Percentiles rank a stretch among this genome's conserved stretches.
These are phyloP conservation scores for Leucoptera coffeella DNA, from an alignment of 2,888 invertebrate genomes.

Conservation along the genomic window DNA sequence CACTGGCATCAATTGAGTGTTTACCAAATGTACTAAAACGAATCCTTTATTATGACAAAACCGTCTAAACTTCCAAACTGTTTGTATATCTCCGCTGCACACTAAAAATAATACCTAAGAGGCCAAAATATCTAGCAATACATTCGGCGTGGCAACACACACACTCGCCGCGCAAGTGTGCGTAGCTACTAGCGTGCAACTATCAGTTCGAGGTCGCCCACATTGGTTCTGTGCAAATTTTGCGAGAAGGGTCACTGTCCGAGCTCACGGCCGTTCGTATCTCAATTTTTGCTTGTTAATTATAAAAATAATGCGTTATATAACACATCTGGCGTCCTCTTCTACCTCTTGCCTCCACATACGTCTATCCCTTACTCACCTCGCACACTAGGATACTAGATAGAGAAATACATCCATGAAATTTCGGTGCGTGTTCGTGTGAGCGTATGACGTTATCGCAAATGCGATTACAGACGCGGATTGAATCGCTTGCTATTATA, in stretches of 20 bases:
- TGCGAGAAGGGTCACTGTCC: constrained; percentile 40
- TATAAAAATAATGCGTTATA: constrained; percentile 55
- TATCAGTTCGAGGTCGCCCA: constrained; percentile 47
- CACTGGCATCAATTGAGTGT: no score
- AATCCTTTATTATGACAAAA: no score
- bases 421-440: constrained; percentile 28
- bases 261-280: constrained; percentile 45
- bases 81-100: no score
- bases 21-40: no score
- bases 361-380: constrained; percentile 11
- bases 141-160: constrained; percentile 4
- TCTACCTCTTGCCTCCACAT: constrained; percentile 33
- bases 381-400: no score
- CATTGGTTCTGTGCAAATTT: constrained; percentile 53
- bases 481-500: constrained; percentile 9
- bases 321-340: constrained; percentile 23
- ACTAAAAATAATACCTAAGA: no score
- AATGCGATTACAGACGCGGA: constrained; percentile 45
- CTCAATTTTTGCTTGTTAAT: constrained; percentile 53
- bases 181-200: constrained; percentile 21
- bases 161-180: constrained; percentile 3
- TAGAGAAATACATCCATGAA: constrained; percentile 49
- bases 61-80: no score
- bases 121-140: no score
- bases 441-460: constrained; percentile 49